Base-by-base conservation (phyloP, 2,888 invertebrate species). In the Himalopsyche tibetana region DNA sequence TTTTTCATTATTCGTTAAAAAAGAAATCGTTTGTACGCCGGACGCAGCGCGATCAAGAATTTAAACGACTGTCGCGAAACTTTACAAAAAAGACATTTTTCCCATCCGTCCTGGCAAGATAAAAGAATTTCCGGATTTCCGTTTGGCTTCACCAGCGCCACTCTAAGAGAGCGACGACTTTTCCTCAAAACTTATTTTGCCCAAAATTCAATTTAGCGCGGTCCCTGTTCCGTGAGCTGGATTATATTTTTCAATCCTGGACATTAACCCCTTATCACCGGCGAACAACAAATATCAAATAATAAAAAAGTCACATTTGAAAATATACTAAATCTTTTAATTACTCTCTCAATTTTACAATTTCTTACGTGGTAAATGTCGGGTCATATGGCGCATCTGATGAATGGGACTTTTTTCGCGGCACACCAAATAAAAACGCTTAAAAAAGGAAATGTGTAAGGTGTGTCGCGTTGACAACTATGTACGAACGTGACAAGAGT, bases 181-280 rank as follows among this genome's bases (percentile, higher is more conserved):
- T 63, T 15, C 9, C 63, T 63, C 28, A 19, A 63, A 63, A 63
- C 63, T 63, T 63, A 63, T 28, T 63, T 63, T 28, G 15, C 63
- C 63, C 63, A 63, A 63, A 51, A 63, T 63, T 63, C 63, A 63
- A 63, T 63, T 63, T 63, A 28, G 63, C 63, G 19, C n/a, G 9
- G 63, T 63, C 63, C 11, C 15, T 51, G 51, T 4, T 63, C 63
- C 28, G 63, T 28, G 63, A 63, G 63, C 63, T 63, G 63, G 63
- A 28, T 63, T 63, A 63, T 63, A 63, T 63, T 63, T 63, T 63
- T 63, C 63, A 63, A 63, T 63, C 63, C 63, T 63, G 63, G 63
- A 63, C 28, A 63, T 19, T 63, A 63, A 51, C 51, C 51, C 51
- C 1, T 51, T 51, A 15, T 51, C 51, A 0, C 51, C 51, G 51